Base-by-base conservation (phyloP, 2,113 vertebrate species). In the Eudorcas thomsonii region DNA sequence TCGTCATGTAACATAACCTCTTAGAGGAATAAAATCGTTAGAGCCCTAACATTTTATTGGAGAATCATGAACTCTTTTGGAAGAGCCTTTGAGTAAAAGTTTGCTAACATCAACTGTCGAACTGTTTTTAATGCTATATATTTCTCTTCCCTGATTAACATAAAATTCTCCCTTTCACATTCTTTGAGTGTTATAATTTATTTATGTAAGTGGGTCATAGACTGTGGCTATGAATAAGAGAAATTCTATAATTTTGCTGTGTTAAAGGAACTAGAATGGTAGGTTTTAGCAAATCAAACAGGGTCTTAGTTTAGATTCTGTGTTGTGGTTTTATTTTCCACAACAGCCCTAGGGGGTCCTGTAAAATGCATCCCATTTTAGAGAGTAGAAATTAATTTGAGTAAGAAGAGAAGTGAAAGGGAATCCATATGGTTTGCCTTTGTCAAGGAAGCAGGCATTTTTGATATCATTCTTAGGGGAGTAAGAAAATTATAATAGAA, bases 381-480 rank as follows among this genome's bases (percentile, higher is more conserved):
- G 54, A 33, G 36, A 36, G 57, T 19, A 84, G 85, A 95, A 91
- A 93, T 91, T 39, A 86, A 95, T 94, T 94, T 96, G 55, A 94
- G 26, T 90, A 39, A 91, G 85, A 95, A 96, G 52, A 91, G 15
- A 48, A 30, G 16, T 78, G 67, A 95, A 91, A 94, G 43, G 80
- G 52, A 98, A 83, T 28, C 83, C 36, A 90, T 11, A 14, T 45
- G 17, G 25, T n/a, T 17, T 88, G 82, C 48, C 6, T 96, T 96
- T 97, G 95, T 95, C 77, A 95, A 82, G 54, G 88, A 94, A 60
- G 87, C 81, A 39, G 81, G 33, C n/a, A 39, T 81, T 97, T 94
- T 97, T 21, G 16, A 80, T 62, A n/a, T 4, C 78, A 26, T 94
- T 90, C 86, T 96, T 64, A 77, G 36, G n/a, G 36, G 67, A 91